Conservation (phyloP, 2,113 vertebrate genomes). For the Alethe castanea region DNA sequence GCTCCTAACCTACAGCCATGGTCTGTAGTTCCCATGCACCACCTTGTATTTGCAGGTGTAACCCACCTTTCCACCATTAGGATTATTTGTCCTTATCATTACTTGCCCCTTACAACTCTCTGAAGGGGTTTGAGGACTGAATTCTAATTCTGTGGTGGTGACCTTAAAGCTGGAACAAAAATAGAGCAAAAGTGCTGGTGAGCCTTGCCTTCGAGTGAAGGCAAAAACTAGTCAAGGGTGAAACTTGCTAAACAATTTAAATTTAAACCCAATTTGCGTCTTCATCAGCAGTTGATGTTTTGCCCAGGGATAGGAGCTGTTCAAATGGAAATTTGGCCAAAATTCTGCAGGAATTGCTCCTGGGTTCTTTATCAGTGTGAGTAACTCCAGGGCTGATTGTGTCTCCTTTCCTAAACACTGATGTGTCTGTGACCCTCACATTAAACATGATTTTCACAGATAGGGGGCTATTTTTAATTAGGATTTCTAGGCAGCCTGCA, state of each 20-base stretch:
- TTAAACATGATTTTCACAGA: neutral
- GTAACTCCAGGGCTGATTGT: neutral
- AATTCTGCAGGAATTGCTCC: neutral
- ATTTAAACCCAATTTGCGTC: neutral
- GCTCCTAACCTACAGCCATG: fast-evolving
- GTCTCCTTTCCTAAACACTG: neutral
- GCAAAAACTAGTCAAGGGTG: neutral
- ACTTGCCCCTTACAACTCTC: neutral
- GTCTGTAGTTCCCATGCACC: neutral
- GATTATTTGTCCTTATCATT: neutral
- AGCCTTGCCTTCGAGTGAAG: neutral
- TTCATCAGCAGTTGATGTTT: neutral
- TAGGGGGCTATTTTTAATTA: neutral
- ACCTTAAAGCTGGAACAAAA: neutral
- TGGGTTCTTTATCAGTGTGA: neutral
- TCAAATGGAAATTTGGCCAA: neutral
- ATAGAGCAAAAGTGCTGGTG: neutral
- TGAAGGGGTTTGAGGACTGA: neutral
- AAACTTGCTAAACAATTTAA: neutral
- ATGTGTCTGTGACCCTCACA: neutral
- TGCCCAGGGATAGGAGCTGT: neutral
- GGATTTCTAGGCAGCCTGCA: neutral
- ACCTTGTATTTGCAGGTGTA: neutral
- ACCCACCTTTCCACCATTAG: neutral
- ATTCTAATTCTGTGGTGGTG: neutral